phyloP scores from a whole-genome alignment of 2,113 vertebrate genomes.

The Xiphophorus hellerii region DNA sequence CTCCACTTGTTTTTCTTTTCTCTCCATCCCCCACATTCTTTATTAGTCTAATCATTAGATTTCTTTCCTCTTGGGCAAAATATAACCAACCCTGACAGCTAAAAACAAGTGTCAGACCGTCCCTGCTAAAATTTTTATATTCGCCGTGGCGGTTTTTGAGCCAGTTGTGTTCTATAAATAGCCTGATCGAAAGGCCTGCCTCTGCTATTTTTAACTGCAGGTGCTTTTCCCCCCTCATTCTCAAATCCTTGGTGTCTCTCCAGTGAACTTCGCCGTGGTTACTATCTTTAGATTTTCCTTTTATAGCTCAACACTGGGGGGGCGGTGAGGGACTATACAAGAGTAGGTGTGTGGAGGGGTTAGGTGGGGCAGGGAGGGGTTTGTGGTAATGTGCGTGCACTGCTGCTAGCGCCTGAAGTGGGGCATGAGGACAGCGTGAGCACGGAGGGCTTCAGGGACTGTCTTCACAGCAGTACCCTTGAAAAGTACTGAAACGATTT shows the following conservation, averaged over 20 bases:
- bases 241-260: conserved; percentile 50
- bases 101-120: conserved; percentile 24
- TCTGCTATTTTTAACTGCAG: conserved; percentile 79
- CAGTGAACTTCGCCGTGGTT: conserved; percentile 60
- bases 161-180: conserved; percentile 75
- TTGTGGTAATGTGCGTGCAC: conserved; percentile 41
- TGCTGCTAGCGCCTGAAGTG: conserved; percentile 45
- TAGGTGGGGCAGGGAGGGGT: conserved; percentile 17
- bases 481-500: conserved; percentile 30
- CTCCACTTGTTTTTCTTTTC: background rate
- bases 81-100: conserved; percentile 4
- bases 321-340: conserved; percentile 37
- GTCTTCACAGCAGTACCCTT: conserved; percentile 42
- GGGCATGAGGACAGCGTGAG: conserved; percentile 54
- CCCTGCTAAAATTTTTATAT: conserved; percentile 53
- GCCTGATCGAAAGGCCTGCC: conserved; percentile 49
- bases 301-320: conserved; percentile 62
- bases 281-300: conserved; percentile 79
- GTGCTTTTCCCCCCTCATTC: conserved; percentile 69
- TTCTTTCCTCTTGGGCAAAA: background rate
- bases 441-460: conserved; percentile 36
- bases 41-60: background rate
- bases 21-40: background rate
- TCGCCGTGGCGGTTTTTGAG: conserved; percentile 53
- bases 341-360: conserved; percentile 31